Evolutionary conservation across 1,140 invertebrate species (phyloP), one percentile per base, ranked within the genome.

Genomic region (Ips typographus): DNA sequence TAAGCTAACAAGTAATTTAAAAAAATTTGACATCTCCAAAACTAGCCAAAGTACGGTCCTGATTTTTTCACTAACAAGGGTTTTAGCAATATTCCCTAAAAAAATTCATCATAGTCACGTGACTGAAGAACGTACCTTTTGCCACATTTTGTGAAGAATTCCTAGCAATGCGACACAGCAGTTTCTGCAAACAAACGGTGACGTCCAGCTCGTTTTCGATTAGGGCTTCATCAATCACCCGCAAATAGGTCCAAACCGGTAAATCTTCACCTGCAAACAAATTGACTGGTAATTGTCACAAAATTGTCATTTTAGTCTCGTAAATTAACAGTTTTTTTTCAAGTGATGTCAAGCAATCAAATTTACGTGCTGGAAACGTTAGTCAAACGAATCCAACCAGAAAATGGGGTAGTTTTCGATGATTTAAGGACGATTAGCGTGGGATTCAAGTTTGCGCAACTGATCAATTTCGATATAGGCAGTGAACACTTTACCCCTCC

Each of bases 131-230:
- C 22, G 22, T 59, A 66, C 77, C 77, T 44, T 38, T 74, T 2
- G 57, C 36, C 1, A 79, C 62, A 52, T 75, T 77, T 41, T 58
- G 58, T 4, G 72, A 65, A 2, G 78, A 73, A 37, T 76, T 74
- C 51, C 76, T 73, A 4, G 78, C 73, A 2, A 71, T 53, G 60
- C 68, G 76, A 69, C 79, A 80, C 6, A 77, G 41, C 2, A 75
- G 66, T 51, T 73, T 58, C 70, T 79, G 78, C 36, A 76, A 63
- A 58, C 79, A 80, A 2, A 75, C 73, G 5, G 77, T 74, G 4
- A 75, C 52, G 51, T 80, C 76, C 8, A 79, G 68, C 49, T 77
- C 71, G 41, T 78, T 74, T 40, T 77, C 74, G 4, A 69, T 65
- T n/a, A 80, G 61, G 8, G 57, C 22, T 42, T 76, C 72, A 39